Conservation (phyloP, 1,140 invertebrate genomes). For the Lasioglossum albipes region DNA sequence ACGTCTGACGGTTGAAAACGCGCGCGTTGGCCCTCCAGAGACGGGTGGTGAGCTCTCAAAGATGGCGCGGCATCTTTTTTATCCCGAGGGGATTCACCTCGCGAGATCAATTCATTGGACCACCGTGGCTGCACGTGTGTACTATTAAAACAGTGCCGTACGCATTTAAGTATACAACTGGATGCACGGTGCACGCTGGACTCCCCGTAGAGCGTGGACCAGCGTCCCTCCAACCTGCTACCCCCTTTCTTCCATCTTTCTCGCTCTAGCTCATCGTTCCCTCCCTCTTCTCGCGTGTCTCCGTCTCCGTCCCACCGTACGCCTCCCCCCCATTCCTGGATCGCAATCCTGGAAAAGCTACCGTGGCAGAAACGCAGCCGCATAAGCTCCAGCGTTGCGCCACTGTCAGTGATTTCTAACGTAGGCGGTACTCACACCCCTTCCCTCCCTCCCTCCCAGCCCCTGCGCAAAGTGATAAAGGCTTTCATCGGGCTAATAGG, state of each 20-base stretch:
- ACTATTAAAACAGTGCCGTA: conserved; percentile 61
- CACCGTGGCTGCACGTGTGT: conserved; percentile 56
- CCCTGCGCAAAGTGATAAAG: neutral
- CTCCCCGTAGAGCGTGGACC: conserved; percentile 69
- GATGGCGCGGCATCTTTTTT: conserved; percentile 44
- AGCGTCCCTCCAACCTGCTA: conserved; percentile 58
- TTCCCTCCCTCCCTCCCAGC: neutral
- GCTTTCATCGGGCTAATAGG: neutral
- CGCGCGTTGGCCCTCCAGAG: conserved; percentile 14
- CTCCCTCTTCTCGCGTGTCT: conserved; percentile 27
- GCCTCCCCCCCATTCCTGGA: conserved; percentile 16
- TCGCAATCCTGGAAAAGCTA: conserved; percentile 31
- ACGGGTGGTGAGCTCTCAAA: conserved; percentile 38
- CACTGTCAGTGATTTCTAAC: conserved; percentile 42
- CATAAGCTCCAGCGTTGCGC: conserved; percentile 32
- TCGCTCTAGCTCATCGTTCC: conserved; percentile 17
- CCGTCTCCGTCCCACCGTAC: conserved; percentile 9
- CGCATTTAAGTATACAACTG: conserved; percentile 69
- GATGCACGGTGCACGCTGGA: conserved; percentile 67
- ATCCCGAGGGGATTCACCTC: conserved; percentile 25
- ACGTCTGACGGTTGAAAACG: conserved; percentile 26
- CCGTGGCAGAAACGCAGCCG: conserved; percentile 42
- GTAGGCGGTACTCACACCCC: conserved; percentile 28
- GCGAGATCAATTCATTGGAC: conserved; percentile 52
- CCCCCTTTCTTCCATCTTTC: conserved; percentile 43